A percentile compares a stretch with the other conserved stretches of the same genome.
phyloP scores from a whole-genome alignment of 2,113 vertebrate species.

The Pelvicachromis taeniatus region DNA sequence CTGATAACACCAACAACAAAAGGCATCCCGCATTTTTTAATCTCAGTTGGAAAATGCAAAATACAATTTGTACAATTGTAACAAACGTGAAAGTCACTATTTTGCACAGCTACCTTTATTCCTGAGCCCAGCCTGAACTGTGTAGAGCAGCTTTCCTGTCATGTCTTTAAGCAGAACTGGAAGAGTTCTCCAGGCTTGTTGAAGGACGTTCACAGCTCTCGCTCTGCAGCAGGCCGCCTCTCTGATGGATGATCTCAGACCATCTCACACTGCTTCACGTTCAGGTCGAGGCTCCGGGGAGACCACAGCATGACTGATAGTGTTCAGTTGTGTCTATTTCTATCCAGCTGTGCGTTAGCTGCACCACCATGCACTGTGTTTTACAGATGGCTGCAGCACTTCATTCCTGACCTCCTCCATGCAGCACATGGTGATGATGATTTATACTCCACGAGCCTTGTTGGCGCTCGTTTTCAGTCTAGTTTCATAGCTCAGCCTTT shows the following conservation, averaged over 20 bases:
- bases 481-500: not conserved
- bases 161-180: not conserved
- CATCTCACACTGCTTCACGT: not conserved
- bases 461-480: not conserved
- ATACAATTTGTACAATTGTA: no score
- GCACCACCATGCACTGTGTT: not conserved
- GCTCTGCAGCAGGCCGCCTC: not conserved
- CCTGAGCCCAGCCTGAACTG: no score
- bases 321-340: not conserved
- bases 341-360: not conserved
- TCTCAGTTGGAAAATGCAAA: no score
- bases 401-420: not conserved
- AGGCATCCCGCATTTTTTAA: no score
- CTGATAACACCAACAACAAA: no score
- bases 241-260: not conserved
- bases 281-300: not conserved
- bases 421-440: not conserved
- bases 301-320: not conserved
- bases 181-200: not conserved
- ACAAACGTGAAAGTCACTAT: no score
- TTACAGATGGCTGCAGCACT: not conserved
- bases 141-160: no score
- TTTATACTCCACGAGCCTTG: not conserved
- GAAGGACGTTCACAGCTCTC: not conserved
- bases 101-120: no score